Evolutionary conservation across 2,888 invertebrate species (phyloP).

Genomic region (Fragum fragum): DNA sequence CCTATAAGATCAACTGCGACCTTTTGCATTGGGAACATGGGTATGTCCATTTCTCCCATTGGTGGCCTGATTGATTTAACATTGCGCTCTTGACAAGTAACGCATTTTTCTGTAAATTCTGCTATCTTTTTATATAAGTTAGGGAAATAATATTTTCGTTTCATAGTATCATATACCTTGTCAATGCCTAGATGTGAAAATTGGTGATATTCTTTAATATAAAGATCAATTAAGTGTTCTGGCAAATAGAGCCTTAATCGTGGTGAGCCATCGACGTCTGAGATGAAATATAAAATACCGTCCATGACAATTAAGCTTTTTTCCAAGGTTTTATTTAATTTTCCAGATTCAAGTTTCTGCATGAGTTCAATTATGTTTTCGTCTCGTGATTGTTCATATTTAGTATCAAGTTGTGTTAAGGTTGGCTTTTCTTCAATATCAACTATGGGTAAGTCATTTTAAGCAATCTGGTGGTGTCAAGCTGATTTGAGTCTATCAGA

Average conservation of each 20-base stretch:
- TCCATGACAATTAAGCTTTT: slow-evolving; percentile 2
- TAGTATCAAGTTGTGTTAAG: slow-evolving; percentile 10
- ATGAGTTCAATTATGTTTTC: slow-evolving; percentile 17
- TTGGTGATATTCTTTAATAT: slow-evolving; percentile 5
- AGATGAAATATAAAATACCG: slow-evolving; percentile 17
- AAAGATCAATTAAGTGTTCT: background rate
- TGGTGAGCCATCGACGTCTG: slow-evolving; percentile 5
- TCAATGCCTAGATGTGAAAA: slow-evolving; percentile 22
- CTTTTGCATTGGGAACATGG: slow-evolving; percentile 40
- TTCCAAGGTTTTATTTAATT: slow-evolving; percentile 16
- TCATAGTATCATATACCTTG: slow-evolving; percentile 4
- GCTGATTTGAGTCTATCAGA: slow-evolving; percentile 5
- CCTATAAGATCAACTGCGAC: slow-evolving; percentile 38
- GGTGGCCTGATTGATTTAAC: slow-evolving; percentile 23
- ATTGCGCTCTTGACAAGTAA: slow-evolving; percentile 38
- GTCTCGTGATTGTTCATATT: slow-evolving; percentile 13
- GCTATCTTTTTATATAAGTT: slow-evolving; percentile 19
- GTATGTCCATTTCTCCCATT: slow-evolving; percentile 60
- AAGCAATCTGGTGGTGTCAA: background rate
- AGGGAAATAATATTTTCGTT: slow-evolving; percentile 30
- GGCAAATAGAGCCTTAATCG: slow-evolving; percentile 2
- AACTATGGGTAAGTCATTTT: background rate
- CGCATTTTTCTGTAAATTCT: slow-evolving; percentile 32
- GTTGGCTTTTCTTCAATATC: slow-evolving; percentile 22
- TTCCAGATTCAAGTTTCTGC: slow-evolving; percentile 11